phyloP scores from a whole-genome alignment of 1,140 invertebrate species.

The Melipona quadrifasciata region DNA sequence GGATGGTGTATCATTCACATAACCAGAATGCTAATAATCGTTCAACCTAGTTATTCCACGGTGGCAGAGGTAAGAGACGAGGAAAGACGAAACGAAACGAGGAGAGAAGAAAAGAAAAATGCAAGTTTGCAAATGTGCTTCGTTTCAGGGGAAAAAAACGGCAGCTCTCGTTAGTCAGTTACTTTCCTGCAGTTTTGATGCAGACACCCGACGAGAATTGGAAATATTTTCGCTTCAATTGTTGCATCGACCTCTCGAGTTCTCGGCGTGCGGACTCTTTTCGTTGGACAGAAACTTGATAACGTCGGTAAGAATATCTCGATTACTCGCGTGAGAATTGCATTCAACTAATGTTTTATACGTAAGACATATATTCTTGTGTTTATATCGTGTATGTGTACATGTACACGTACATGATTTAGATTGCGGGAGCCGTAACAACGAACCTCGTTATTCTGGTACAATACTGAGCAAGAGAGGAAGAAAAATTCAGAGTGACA shows the following conservation, averaged over 20 bases:
- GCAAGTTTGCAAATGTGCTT: neutral
- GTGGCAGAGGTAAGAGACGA: conserved; percentile 79
- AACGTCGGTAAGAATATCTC: conserved; percentile 83
- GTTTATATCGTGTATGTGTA: neutral
- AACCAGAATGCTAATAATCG: conserved; percentile 84
- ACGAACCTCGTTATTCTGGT: conserved; percentile 88
- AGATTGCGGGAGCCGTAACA: conserved; percentile 86
- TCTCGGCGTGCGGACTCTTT: conserved; percentile 86
- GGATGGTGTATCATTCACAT: conserved; percentile 86
- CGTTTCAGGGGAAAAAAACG: conserved; percentile 70
- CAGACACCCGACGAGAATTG: conserved; percentile 77
- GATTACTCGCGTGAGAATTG: neutral
- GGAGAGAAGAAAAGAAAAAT: neutral
- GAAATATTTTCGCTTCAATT: conserved; percentile 87
- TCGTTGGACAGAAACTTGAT: conserved; percentile 84
- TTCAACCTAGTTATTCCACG: conserved; percentile 86
- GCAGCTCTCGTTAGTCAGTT: conserved; percentile 74
- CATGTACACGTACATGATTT: conserved; percentile 64
- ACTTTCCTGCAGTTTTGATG: conserved; percentile 69
- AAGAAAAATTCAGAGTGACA: neutral
- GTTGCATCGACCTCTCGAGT: conserved; percentile 84
- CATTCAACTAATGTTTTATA: neutral
- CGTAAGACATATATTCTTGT: neutral
- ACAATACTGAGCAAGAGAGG: conserved; percentile 77
- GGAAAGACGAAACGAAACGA: neutral